Base-by-base conservation (phyloP, 2,888 invertebrate genomes). In the Ptilodon capucinus region DNA sequence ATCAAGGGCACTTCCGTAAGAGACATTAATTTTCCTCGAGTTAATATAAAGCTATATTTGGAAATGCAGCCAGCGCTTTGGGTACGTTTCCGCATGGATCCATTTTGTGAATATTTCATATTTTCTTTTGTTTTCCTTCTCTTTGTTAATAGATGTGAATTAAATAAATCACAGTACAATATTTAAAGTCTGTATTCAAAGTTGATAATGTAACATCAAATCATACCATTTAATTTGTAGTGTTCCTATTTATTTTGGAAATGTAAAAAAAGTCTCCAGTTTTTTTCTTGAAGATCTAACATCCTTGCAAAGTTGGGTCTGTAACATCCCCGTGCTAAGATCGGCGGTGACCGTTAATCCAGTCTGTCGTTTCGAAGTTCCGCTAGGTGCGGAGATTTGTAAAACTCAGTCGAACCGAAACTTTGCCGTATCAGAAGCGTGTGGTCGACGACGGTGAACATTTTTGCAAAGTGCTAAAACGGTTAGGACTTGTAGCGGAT, bases 291-390 rank as follows among this genome's bases (percentile, higher is more conserved):
- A 51, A 41, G 34, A 40, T 39, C 16, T 17, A 40, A 47, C 46
- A 48, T 42, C 41, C 40, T 18, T 39, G 28, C 18, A 18, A 34
- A 14, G 34, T 34, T n/a, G 14, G 16, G 34, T 7, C 17, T 35
- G 11, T 17, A 8, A 32, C 14, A 32, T 32, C 7, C 21, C 41
- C 48, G 35, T 16, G 21, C 21, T 14, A 52, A 49, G 41, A 57
- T 48, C 48, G 13, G 19, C 11, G 35, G 44, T 46, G 46, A 42
- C 28, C 32, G 41, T 38, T 59, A 60, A 56, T 55, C 52, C 53
- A 30, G 57, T 54, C 46, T 47, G 41, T 45, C 46, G 51, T 54
- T 51, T 41, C 38, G 41, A 63, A 60, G 42, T 62, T 64, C 11
- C 17, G 52, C 45, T 39, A 17, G 32, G 8, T 32, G 34, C 19